Evolutionary conservation across 2,888 invertebrate species (phyloP), one percentile per base, ranked within the genome.

Genomic region (Eulithis testata): DNA sequence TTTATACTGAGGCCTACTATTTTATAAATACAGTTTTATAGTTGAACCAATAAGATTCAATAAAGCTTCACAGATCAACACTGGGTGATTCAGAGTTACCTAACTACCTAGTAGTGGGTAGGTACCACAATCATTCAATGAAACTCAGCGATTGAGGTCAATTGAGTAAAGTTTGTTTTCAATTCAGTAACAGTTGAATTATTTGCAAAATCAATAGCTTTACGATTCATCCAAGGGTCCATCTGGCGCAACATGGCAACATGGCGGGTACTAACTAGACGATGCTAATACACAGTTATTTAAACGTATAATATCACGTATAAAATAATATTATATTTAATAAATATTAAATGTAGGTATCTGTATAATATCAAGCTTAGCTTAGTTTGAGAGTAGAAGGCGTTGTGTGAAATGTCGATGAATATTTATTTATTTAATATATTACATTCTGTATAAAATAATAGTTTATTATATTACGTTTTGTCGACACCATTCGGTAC

Each of bases 141-240:
- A 57, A 21, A 52, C 52, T 44, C 60, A 66, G 40, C 45, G 11
- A 56, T 50, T 56, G 31, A 36, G 27, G 11, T 60, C 60, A 66
- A 65, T 71, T 62, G 50, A 66, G 57, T 56, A 66, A 55, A 63
- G 61, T 27, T 55, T 44, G 44, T 50, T 62, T 36, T 51, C 43
- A 56, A 56, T 55, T 49, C n/a, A 27, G 58, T 60, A 60, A 54
- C 63, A 53, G 36, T 47, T 56, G 31, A 11, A 67, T 62, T 60
- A 63, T 63, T 65, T 56, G 45, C 11, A 51, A 60, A 12, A 12
- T 55, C 59, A 70, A 67, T 60, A 65, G 60, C 57, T 56, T 67
- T 60, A 43, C 49, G 6, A 49, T 37, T 61, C 11, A 12, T 49
- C 21, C 11, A 8, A 40, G 12, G 27, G 27, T 49, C 7, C 8